Conservation (phyloP, 1,140 invertebrate genomes). For the Anastrepha obliqua region DNA sequence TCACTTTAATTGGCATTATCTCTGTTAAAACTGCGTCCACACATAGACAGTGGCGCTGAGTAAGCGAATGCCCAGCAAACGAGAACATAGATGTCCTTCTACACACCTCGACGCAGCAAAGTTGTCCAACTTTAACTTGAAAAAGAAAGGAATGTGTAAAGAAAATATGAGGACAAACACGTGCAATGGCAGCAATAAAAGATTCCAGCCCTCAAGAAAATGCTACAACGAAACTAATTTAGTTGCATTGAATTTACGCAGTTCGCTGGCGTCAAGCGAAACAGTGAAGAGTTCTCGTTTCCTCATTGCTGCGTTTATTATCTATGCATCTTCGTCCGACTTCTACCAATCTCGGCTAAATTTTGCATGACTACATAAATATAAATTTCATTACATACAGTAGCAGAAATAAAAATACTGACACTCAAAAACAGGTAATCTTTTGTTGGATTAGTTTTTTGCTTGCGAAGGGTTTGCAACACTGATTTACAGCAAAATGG, state of each 20-base stretch:
- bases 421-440: too few relatives aligned
- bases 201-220: background rate
- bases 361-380: too few relatives aligned
- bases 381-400: too few relatives aligned
- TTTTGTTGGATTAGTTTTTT: too few relatives aligned
- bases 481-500: too few relatives aligned
- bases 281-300: too few relatives aligned
- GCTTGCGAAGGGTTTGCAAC: too few relatives aligned
- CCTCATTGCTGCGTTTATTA: too few relatives aligned
- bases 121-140: slow-evolving; percentile 2
- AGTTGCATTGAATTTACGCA: background rate
- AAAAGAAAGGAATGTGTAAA: background rate
- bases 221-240: background rate
- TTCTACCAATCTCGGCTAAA: too few relatives aligned
- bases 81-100: background rate
- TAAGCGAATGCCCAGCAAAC: background rate
- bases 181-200: background rate
- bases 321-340: too few relatives aligned
- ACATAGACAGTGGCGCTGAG: background rate
- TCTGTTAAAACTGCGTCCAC: background rate
- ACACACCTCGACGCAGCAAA: background rate
- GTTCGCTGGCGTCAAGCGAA: background rate
- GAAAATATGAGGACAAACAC: background rate
- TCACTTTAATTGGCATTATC: background rate
- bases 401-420: too few relatives aligned